Evolutionary conservation across 2,113 vertebrate genomes (phyloP).

Genomic region (Phalacrocorax carbo): DNA sequence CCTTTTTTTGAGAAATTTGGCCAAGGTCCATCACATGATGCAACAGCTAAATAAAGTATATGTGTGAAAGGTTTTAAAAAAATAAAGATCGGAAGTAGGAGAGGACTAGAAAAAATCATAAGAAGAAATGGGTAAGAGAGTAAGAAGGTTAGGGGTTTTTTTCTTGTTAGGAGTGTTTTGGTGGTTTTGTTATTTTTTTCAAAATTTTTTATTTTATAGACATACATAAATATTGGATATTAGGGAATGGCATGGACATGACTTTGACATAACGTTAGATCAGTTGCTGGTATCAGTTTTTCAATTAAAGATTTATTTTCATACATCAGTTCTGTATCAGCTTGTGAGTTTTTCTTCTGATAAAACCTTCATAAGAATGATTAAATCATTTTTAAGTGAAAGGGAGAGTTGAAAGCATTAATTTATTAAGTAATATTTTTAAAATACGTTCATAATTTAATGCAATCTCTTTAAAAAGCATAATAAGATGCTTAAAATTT

Average conservation of each 20-base stretch:
- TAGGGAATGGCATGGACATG: neutral
- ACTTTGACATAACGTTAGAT: neutral
- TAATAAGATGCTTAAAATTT: neutral
- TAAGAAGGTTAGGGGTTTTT: too few relatives aligned
- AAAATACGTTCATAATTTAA: neutral
- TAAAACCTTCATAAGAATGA: neutral
- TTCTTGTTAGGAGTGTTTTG: neutral
- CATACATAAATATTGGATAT: neutral
- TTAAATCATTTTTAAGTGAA: neutral
- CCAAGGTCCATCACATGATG: too few relatives aligned
- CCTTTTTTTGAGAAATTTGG: neutral
- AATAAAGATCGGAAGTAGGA: too few relatives aligned
- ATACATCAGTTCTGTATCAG: fast-evolving
- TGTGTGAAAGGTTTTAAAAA: too few relatives aligned
- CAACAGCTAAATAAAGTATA: too few relatives aligned
- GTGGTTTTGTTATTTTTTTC: neutral
- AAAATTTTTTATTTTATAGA: neutral
- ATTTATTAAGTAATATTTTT: neutral
- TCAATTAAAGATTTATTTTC: neutral
- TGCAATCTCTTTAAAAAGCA: neutral
- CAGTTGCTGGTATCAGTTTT: neutral
- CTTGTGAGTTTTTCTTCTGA: neutral
- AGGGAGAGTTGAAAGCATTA: neutral
- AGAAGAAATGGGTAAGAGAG: too few relatives aligned
- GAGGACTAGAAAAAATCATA: too few relatives aligned